Base-by-base conservation (phyloP, 1,140 invertebrate species). In the Drosophila parabipectinata region DNA sequence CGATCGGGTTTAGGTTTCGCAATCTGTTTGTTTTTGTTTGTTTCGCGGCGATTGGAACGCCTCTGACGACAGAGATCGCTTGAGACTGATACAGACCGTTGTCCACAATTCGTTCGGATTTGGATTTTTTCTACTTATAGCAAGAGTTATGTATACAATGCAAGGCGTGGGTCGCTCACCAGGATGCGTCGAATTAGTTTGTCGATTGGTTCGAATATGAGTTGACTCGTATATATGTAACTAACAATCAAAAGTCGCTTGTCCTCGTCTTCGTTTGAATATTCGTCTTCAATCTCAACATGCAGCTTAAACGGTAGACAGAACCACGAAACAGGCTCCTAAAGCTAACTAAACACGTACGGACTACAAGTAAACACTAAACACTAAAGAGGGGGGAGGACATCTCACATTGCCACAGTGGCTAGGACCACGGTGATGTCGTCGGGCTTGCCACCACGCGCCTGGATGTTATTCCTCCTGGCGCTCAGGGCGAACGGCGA, bases 401-500 rank as follows among this genome's bases (percentile, higher is more conserved):
- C 24, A 32, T 59, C 94, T 94, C 94, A 96, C 93, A 96, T 94
- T 77, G 95, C 96, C 92, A 98, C 96, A 68, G 97, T 97, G 78
- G 97, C 97, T 79, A 99, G 94, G 79, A 99, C 94, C 84, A 99
- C 97, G 90, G 98, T 99, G 92, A 99, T 98, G 93, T 99, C 98
- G 92, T 99, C 98, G 51, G 98, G 98, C 93, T 99, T 99, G 63
- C 98, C 98, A 92, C 98, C 98, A 92, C 96, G 96, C 75, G 97
- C 95, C 92, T 98, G 95, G 66, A 98, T 98, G 79, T 98, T 98
- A 93, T 98, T 97, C 90, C 97, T 95, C 72, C 96, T 93, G 56
- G 98, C 98, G 92, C 96, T 97, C 88, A 96, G 94, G 18, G 98
- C 97, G 94, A 99, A 99, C 7, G 98, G 98, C 58, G 98, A 99